These are phyloP conservation scores for Ursus arctos DNA, from an alignment of 2,113 vertebrate genomes.

Conservation along the genomic window DNA sequence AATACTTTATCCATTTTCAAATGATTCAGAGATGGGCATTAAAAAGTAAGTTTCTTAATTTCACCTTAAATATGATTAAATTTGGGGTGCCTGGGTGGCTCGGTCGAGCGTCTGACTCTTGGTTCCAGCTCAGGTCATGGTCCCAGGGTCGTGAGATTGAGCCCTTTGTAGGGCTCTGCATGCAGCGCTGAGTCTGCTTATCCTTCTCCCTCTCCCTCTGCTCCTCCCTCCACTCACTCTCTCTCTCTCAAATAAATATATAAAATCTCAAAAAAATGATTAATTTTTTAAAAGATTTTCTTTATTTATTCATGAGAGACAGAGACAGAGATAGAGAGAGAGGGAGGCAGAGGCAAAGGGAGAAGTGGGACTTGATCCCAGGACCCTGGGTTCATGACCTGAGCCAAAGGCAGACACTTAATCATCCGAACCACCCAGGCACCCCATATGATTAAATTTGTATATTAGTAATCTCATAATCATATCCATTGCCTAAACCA, in stretches of 20 bases:
- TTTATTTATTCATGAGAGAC: too few relatives aligned
- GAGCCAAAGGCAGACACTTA: neutral
- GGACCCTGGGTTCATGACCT: too few relatives aligned
- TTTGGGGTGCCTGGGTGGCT: neutral
- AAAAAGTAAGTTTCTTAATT: neutral
- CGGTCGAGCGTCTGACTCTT: neutral
- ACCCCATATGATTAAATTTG: neutral
- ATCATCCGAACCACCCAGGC: neutral
- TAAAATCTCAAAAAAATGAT: neutral
- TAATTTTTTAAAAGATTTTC: too few relatives aligned
- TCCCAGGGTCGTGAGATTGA: neutral
- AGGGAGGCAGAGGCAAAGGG: too few relatives aligned
- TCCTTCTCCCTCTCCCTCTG: neutral
- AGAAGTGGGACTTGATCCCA: too few relatives aligned
- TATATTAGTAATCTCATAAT: neutral
- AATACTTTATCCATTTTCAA: neutral
- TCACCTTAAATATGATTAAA: neutral
- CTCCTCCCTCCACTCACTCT: too few relatives aligned
- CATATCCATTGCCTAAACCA: neutral
- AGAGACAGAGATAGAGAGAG: too few relatives aligned
- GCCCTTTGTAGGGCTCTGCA: neutral
- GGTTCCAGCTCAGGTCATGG: neutral
- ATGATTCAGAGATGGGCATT: neutral
- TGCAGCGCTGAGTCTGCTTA: neutral
- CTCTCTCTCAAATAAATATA: neutral